A percentile compares a stretch with the other conserved stretches of the same genome.
phyloP scores from a whole-genome alignment of 2,113 vertebrate genomes.

The Tursiops truncatus region DNA sequence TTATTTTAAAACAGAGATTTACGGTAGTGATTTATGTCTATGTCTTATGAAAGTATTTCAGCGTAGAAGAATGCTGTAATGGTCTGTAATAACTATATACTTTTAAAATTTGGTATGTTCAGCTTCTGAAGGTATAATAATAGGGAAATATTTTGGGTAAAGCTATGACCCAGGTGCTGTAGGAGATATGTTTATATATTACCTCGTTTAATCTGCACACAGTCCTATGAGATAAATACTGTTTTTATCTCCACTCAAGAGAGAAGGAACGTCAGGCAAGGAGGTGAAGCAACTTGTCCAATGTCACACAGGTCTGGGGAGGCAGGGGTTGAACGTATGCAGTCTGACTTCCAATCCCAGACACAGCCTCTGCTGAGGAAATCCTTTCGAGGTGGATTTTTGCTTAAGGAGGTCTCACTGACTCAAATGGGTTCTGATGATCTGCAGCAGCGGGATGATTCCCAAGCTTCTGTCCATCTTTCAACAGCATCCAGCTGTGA shows the following conservation, averaged over 20 bases:
- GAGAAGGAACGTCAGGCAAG: not conserved
- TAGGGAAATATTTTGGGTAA: not conserved
- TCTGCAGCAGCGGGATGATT: not conserved
- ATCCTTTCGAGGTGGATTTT: not conserved
- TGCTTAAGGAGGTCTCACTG: not conserved
- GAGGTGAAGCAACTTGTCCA: not conserved
- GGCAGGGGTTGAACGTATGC: not conserved
- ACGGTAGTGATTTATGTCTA: not conserved
- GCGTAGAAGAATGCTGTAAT: not conserved
- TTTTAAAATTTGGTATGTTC: not conserved
- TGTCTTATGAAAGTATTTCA: not conserved
- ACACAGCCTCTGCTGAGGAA: not conserved
- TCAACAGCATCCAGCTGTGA: not conserved
- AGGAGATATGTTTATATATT: not conserved
- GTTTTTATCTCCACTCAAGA: not conserved
- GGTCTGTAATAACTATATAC: not conserved
- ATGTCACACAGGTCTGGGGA: not conserved
- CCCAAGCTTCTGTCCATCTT: not conserved
- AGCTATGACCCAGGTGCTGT: not conserved
- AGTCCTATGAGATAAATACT: not conserved
- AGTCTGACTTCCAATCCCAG: not conserved
- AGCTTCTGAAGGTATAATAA: not conserved
- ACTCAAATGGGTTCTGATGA: not conserved
- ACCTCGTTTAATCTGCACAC: not conserved
- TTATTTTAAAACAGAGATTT: constrained; percentile 20